phyloP scores from a whole-genome alignment of 2,797 vertebrate genomes.

The Streptopelia turtur region DNA sequence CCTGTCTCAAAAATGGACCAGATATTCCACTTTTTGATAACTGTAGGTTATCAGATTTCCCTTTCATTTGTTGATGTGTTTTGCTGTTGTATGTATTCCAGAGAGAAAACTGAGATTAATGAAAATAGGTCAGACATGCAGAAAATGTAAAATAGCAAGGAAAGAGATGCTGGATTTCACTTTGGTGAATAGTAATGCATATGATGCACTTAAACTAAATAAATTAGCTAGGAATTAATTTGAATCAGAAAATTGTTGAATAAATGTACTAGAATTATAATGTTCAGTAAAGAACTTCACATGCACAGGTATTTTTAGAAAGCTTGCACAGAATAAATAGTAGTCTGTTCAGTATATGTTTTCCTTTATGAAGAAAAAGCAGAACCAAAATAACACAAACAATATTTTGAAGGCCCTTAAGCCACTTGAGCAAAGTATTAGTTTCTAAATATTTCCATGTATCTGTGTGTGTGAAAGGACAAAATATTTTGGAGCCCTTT shows the following conservation, averaged over 20 bases:
- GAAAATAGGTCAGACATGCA: not conserved
- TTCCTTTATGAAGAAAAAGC: not conserved
- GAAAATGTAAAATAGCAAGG: not conserved
- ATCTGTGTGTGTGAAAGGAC: not conserved
- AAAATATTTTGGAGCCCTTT: not conserved
- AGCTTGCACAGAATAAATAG: not conserved
- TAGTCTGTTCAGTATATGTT: rapidly evolving
- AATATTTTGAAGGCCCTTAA: not conserved
- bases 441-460: not conserved
- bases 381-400: not conserved
- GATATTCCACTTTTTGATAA: not conserved
- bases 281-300: not conserved
- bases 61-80: not conserved
- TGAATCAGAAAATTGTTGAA: not conserved
- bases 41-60: not conserved
- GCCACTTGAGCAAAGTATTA: not conserved
- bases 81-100: not conserved
- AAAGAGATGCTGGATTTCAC: not conserved
- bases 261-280: not conserved
- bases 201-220: not conserved
- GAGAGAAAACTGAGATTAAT: not conserved
- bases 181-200: not conserved
- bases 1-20: not conserved
- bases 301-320: not conserved
- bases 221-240: not conserved